Evolutionary conservation across 2,797 vertebrate species (phyloP).

Genomic region (Sebastes vulpes): DNA sequence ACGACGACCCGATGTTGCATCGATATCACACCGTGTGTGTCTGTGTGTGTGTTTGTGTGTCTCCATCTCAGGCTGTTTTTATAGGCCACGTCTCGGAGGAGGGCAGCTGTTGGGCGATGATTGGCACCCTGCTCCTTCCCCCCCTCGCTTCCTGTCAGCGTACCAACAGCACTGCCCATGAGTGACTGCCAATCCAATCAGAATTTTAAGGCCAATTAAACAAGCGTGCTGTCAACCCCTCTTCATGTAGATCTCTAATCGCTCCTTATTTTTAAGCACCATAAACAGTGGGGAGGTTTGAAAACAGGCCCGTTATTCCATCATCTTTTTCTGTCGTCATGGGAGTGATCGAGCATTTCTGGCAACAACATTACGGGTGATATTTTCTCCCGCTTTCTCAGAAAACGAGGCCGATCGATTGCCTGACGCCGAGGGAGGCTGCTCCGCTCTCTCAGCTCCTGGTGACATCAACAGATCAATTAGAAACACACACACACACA

Average conservation of each 20-base stretch:
- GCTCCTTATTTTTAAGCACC: background rate
- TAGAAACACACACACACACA: conserved; percentile 30
- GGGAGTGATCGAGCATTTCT: background rate
- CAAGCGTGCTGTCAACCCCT: conserved; percentile 15
- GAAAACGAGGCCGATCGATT: conserved; percentile 39
- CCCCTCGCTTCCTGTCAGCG: conserved; percentile 43
- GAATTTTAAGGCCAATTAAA: conserved; percentile 42
- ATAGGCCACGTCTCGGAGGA: conserved; percentile 75
- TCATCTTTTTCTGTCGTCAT: background rate
- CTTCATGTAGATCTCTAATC: conserved; percentile 1
- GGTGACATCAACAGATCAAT: conserved; percentile 78
- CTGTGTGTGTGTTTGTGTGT: conserved; percentile 8
- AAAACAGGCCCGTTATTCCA: conserved; percentile 17
- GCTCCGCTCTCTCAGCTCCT: conserved; percentile 27
- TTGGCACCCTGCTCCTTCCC: conserved; percentile 53
- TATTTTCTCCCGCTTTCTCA: conserved; percentile 24
- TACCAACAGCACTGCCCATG: conserved; percentile 15
- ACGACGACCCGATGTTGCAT: conserved; percentile 61
- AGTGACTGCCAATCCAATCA: conserved; percentile 33
- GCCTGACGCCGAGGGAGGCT: conserved; percentile 16
- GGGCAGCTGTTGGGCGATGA: conserved; percentile 70
- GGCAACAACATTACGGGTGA: background rate
- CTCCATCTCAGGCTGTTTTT: conserved; percentile 67
- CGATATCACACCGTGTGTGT: conserved; percentile 11
- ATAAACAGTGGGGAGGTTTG: background rate